Conservation (phyloP, 2,113 vertebrate genomes). For the Chrysemys picta region DNA sequence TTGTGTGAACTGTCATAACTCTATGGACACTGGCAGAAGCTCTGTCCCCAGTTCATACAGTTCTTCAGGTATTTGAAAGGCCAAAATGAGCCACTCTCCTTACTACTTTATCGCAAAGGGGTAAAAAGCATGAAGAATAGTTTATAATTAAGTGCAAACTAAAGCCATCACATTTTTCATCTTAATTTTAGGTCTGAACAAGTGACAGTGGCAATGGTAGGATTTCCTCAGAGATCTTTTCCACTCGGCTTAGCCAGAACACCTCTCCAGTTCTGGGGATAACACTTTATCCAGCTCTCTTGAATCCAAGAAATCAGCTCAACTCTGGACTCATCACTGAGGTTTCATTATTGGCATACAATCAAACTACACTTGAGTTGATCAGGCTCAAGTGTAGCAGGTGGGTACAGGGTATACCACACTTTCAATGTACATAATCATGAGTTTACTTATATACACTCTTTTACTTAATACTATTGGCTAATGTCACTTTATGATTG, state of each 20-base stretch:
- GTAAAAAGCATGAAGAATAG: not conserved
- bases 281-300: not conserved
- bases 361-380: not conserved
- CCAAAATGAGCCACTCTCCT: not conserved
- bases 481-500: not conserved
- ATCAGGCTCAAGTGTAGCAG: not conserved
- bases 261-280: not conserved
- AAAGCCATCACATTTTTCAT: not conserved
- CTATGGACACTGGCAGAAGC: not conserved
- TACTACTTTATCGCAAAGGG: not conserved
- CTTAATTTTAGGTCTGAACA: conserved; percentile 12
- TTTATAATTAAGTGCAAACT: not conserved
- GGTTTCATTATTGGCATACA: not conserved
- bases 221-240: not conserved
- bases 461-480: not conserved
- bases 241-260: not conserved
- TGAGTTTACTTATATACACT: not conserved
- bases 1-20: not conserved
- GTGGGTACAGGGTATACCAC: not conserved
- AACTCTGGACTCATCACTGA: not conserved
- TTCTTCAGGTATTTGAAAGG: not conserved
- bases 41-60: not conserved
- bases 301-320: not conserved
- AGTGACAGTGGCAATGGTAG: not conserved
- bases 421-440: not conserved